Conservation (phyloP, 2,888 invertebrate species). For the Acleris sparsana region DNA sequence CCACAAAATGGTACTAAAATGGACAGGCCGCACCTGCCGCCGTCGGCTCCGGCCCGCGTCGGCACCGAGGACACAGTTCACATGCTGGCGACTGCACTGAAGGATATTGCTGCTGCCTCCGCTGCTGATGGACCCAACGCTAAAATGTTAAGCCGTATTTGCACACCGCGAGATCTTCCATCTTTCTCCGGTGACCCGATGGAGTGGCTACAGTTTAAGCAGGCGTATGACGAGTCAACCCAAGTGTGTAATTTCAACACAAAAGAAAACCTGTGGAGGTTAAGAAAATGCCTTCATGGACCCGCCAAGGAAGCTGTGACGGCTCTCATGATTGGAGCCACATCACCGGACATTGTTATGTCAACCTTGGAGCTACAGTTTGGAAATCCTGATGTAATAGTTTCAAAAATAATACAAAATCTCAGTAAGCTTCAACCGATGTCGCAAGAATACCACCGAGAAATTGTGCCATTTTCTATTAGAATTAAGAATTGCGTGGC, state of each 20-base stretch:
- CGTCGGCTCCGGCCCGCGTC: background rate
- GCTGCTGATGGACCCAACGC: background rate
- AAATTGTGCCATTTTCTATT: slow-evolving; percentile 5
- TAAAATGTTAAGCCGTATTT: slow-evolving; percentile 36
- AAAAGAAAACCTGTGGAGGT: slow-evolving; percentile 43
- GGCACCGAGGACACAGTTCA: slow-evolving; percentile 23
- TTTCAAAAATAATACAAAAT: slow-evolving; percentile 38
- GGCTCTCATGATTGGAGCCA: slow-evolving; percentile 38
- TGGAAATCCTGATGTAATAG: slow-evolving; percentile 42
- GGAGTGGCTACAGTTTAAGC: slow-evolving; percentile 44
- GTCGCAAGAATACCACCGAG: slow-evolving; percentile 17
- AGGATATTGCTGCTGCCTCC: slow-evolving; percentile 27
- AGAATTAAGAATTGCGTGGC: slow-evolving; percentile 10
- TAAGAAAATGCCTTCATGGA: slow-evolving; percentile 43
- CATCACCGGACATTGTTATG: slow-evolving; percentile 38
- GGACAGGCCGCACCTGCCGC: slow-evolving; percentile 7
- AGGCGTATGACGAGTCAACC: slow-evolving; percentile 43
- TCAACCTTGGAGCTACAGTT: slow-evolving; percentile 41
- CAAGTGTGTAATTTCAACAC: slow-evolving; percentile 39
- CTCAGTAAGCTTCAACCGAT: slow-evolving; percentile 39
- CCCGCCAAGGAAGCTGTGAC: slow-evolving; percentile 43
- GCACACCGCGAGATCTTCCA: slow-evolving; percentile 40
- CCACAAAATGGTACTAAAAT: slow-evolving; percentile 11
- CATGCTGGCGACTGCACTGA: slow-evolving; percentile 36
- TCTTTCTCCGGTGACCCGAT: slow-evolving; percentile 41